Conservation (phyloP, 2,888 invertebrate genomes). For the Parapristionchus giblindavisi region DNA sequence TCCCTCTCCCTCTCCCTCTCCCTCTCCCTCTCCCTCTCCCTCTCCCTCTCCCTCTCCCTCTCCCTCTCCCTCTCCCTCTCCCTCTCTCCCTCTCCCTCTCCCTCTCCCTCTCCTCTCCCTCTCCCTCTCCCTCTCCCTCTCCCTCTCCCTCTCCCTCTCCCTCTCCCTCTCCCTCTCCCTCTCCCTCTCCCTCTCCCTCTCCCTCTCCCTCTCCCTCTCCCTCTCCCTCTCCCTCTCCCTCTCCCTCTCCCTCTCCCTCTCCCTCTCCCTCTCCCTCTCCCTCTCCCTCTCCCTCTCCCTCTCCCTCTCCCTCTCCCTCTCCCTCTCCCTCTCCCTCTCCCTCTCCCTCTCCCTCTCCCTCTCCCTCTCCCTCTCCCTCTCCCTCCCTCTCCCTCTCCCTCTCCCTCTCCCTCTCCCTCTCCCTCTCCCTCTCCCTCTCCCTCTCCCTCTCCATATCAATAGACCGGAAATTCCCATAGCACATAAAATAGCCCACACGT, state of each 20-base stretch:
- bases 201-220: not conserved
- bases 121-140: too few relatives aligned
- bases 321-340: conserved; percentile 40
- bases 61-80: too few relatives aligned
- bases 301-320: not conserved
- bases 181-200: conserved; percentile 27
- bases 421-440: conserved; percentile 40
- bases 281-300: not conserved
- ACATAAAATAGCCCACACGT: too few relatives aligned
- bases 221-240: not conserved
- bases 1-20: too few relatives aligned
- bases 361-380: conserved; percentile 9
- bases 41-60: too few relatives aligned
- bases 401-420: conserved; percentile 42
- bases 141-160: too few relatives aligned
- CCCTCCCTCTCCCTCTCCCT: conserved; percentile 44
- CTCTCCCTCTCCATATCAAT: too few relatives aligned
- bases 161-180: too few relatives aligned
- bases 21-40: too few relatives aligned
- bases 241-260: conserved; percentile 26
- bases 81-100: too few relatives aligned
- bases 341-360: conserved; percentile 42
- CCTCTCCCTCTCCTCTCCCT: too few relatives aligned
- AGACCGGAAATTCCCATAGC: too few relatives aligned
- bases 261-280: not conserved